A percentile compares a stretch with the other conserved stretches of the same genome.
These are phyloP conservation scores for Crotophaga sulcirostris DNA, from an alignment of 2,113 vertebrate species.

Conservation along the genomic window DNA sequence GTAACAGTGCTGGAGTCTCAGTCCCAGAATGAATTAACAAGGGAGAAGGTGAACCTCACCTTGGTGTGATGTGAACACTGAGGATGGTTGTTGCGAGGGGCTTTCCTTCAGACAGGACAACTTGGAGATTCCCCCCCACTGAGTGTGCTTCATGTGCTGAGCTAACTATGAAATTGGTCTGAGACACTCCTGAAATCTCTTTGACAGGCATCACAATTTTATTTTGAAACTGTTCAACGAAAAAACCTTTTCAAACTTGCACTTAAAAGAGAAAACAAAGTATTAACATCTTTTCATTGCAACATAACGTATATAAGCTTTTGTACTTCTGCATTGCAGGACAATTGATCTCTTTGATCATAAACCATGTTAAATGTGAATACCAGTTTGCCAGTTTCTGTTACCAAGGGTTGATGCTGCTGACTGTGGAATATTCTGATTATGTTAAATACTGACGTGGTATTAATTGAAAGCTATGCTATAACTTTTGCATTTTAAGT, in stretches of 20 bases:
- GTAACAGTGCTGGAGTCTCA: not conserved
- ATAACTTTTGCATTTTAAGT: not conserved
- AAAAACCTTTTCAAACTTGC: not conserved
- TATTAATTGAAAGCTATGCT: not conserved
- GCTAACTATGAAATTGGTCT: not conserved
- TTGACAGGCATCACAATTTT: not conserved
- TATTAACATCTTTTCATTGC: not conserved
- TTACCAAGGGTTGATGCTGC: not conserved
- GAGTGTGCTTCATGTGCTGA: not conserved
- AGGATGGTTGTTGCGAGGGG: not conserved
- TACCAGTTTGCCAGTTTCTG: not conserved
- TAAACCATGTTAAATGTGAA: not conserved
- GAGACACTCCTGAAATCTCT: not conserved
- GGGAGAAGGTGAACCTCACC: not conserved
- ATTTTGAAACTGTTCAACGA: not conserved
- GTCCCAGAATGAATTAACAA: not conserved
- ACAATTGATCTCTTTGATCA: not conserved
- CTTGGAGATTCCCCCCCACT: not conserved
- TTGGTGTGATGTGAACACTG: not conserved
- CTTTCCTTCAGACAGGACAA: not conserved
- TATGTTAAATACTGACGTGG: not conserved
- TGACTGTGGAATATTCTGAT: conserved; percentile 1
- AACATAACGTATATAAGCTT: not conserved
- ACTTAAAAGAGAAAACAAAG: not conserved
- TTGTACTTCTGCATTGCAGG: not conserved